phyloP scores from a whole-genome alignment of 1,140 invertebrate species.

The Drosophila santomea region DNA sequence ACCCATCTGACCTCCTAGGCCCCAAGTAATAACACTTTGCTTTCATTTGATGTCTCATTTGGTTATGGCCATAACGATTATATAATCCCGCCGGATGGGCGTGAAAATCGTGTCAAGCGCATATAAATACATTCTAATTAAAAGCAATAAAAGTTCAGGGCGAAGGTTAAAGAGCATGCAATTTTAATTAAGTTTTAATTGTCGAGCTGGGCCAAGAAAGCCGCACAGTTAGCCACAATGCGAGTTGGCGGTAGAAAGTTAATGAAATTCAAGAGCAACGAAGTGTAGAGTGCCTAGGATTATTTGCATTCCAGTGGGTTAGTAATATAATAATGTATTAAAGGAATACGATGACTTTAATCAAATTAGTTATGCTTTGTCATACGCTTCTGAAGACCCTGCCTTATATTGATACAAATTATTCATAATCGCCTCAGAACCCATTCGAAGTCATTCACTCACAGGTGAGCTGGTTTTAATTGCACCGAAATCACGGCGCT shows the following conservation, averaged over 20 bases:
- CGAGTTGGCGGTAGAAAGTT: conserved; percentile 1
- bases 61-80: conserved; percentile 36
- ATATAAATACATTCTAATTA: conserved; percentile 54
- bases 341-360: background rate
- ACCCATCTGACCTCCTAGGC: background rate
- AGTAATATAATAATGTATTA: background rate
- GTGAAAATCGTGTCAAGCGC: conserved; percentile 25
- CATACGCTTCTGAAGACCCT: no score
- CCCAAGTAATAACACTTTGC: conserved; percentile 15
- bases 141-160: conserved; percentile 48
- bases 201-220: conserved; percentile 9
- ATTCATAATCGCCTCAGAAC: background rate
- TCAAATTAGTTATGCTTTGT: no score
- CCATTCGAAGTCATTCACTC: background rate
- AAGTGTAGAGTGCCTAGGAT: background rate
- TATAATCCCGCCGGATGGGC: conserved; percentile 18
- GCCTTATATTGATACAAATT: no score
- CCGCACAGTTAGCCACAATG: conserved; percentile 18
- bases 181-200: conserved; percentile 59
- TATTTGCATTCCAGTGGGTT: no score
- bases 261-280: background rate
- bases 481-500: conserved; percentile 22
- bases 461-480: conserved; percentile 28
- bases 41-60: conserved; percentile 32
- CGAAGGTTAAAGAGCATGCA: conserved; percentile 55